phyloP scores from a whole-genome alignment of 1,140 invertebrate genomes.

The Catajapyx aquilonaris region DNA sequence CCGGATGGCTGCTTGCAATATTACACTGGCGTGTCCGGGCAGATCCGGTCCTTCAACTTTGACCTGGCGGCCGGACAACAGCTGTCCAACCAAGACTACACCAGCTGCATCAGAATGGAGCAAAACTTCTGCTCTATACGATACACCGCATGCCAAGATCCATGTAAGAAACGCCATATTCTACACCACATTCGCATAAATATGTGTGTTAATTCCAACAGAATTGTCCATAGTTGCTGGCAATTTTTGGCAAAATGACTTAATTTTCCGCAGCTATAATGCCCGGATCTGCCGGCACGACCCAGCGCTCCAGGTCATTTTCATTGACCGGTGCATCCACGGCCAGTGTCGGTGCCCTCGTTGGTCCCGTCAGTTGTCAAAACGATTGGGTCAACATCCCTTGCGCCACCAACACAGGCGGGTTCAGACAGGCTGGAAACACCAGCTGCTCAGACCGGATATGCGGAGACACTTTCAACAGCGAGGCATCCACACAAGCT shows the following conservation, averaged over 20 bases:
- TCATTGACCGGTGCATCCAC: conserved; percentile 2
- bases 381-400: conserved; percentile 57
- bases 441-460: conserved; percentile 40
- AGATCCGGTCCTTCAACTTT: conserved; percentile 63
- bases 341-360: conserved; percentile 26
- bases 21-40: conserved; percentile 53
- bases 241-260: too few species aligned
- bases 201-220: too few species aligned
- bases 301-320: neutral
- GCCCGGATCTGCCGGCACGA: too few species aligned
- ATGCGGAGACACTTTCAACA: conserved; percentile 45
- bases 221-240: too few species aligned
- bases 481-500: conserved; percentile 30
- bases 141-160: conserved; percentile 47
- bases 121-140: conserved; percentile 74
- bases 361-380: conserved; percentile 34
- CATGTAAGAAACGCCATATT: conserved; percentile 26
- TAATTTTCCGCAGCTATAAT: too few species aligned
- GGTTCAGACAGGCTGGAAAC: conserved; percentile 21
- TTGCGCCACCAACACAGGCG: conserved; percentile 40
- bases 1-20: conserved; percentile 69
- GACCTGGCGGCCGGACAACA: conserved; percentile 50
- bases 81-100: conserved; percentile 71
- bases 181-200: too few species aligned
- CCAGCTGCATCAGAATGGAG: conserved; percentile 61